Conservation (phyloP, 1,140 invertebrate genomes). For the Globodera rostochiensis region DNA sequence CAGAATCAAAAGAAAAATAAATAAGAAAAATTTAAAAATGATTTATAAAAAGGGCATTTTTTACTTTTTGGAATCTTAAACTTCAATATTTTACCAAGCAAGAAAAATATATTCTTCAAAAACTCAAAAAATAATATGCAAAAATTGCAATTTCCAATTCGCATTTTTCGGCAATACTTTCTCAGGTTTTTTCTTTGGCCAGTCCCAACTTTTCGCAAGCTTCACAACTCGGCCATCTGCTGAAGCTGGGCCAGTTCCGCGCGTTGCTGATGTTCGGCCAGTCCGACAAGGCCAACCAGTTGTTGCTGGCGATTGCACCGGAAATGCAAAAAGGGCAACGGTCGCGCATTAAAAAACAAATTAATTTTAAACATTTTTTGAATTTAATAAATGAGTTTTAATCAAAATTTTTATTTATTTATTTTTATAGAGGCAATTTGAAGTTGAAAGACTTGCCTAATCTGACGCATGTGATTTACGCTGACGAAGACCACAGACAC, state of each 20-base stretch:
- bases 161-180: neutral
- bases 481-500: constrained; percentile 63
- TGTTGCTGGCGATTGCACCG: constrained; percentile 54
- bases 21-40: no score
- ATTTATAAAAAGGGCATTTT: no score
- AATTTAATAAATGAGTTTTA: neutral
- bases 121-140: neutral
- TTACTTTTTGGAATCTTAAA: neutral
- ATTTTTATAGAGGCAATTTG: constrained; percentile 39
- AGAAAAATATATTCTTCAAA: neutral
- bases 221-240: constrained; percentile 46
- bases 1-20: neutral
- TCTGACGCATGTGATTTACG: constrained; percentile 60
- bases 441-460: constrained; percentile 46
- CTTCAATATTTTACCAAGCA: neutral
- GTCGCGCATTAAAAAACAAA: neutral
- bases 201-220: constrained; percentile 59
- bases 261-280: constrained; percentile 55
- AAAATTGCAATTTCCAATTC: neutral
- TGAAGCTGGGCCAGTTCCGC: constrained; percentile 51
- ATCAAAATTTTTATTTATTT: neutral
- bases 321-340: constrained; percentile 30
- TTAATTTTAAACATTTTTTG: constrained; percentile 28
- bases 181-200: constrained; percentile 51
- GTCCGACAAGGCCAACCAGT: constrained; percentile 50